These are phyloP conservation scores for Trichopria drosophilae DNA, from an alignment of 2,888 invertebrate genomes.

Conservation along the genomic window DNA sequence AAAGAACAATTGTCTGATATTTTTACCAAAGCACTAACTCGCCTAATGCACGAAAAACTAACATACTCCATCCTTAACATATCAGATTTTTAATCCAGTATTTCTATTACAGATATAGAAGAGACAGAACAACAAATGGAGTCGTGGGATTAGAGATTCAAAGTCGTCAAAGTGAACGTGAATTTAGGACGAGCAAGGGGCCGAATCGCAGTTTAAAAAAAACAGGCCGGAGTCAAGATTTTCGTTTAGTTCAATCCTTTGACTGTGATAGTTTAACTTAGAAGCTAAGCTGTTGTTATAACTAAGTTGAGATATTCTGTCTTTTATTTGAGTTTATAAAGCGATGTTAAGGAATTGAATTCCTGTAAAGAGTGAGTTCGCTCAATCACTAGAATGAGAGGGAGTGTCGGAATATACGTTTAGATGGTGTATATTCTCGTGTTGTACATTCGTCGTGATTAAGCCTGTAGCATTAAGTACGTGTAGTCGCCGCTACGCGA, in stretches of 20 bases:
- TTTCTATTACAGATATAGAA: not conserved
- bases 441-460: no score
- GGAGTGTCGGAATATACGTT: conserved; percentile 1
- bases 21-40: not conserved
- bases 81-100: not conserved
- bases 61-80: not conserved
- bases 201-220: not conserved
- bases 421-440: no score
- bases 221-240: not conserved
- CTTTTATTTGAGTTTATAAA: no score
- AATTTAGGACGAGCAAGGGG: not conserved
- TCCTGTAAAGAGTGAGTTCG: no score
- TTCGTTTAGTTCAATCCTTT: not conserved
- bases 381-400: conserved; percentile 1
- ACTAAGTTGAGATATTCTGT: no score
- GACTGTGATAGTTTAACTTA: no score
- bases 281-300: no score
- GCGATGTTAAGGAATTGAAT: no score
- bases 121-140: not conserved
- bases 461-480: no score
- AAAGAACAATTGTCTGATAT: conserved; percentile 1
- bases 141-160: not conserved
- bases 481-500: no score
- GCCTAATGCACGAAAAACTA: no score
- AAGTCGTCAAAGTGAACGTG: no score